phyloP scores from a whole-genome alignment of 2,113 vertebrate species.

The Salvelinus alpinus region DNA sequence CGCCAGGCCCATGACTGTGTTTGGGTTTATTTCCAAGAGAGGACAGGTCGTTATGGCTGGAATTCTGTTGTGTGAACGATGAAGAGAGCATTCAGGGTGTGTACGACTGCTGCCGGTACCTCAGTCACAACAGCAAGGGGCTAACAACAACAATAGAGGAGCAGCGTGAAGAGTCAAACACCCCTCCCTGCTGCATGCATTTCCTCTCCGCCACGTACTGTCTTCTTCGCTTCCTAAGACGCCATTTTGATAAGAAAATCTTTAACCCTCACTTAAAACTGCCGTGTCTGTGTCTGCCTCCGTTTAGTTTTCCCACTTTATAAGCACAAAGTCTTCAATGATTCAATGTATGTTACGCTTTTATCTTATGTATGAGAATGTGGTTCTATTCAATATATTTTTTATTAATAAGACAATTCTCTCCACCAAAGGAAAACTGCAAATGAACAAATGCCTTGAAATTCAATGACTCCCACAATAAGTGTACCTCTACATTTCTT shows the following conservation, averaged over 20 bases:
- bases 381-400: too few species aligned
- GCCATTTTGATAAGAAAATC: neutral
- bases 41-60: slow-evolving; percentile 43
- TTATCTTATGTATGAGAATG: too few species aligned
- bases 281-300: too few species aligned
- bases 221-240: neutral
- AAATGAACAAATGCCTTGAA: too few species aligned
- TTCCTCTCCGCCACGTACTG: neutral
- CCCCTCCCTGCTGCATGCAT: neutral
- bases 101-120: slow-evolving; percentile 18
- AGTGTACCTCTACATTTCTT: neutral
- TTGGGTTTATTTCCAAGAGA: slow-evolving; percentile 50
- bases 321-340: too few species aligned
- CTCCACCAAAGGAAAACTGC: too few species aligned
- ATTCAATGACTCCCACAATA: neutral
- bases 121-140: slow-evolving; percentile 51
- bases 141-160: neutral
- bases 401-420: too few species aligned
- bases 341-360: too few species aligned
- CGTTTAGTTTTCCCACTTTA: too few species aligned
- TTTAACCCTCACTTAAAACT: too few species aligned
- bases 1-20: slow-evolving; percentile 35
- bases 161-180: neutral
- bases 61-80: slow-evolving; percentile 34
- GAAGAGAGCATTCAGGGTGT: neutral